Percentiles rank a stretch among this genome's conserved stretches.
phyloP scores from a whole-genome alignment of 2,113 vertebrate species.

The Oryzias woworae region DNA sequence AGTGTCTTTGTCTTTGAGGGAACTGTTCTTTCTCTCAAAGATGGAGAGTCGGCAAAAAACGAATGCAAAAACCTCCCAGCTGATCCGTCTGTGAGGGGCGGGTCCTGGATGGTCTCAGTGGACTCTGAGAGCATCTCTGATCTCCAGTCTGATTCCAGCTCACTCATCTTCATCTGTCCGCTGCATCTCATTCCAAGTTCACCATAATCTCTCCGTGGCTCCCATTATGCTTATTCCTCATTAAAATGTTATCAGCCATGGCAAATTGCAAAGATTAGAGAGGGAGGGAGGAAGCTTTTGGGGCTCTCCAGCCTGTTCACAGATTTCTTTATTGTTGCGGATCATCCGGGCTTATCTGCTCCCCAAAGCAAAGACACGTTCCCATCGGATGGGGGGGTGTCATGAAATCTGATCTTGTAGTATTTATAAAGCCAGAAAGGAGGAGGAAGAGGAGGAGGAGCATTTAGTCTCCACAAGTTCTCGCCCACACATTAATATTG shows the following conservation, averaged over 20 bases:
- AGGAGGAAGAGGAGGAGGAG: slow-evolving; percentile 29
- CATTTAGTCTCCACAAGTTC: slow-evolving; percentile 41
- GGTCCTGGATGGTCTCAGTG: slow-evolving; percentile 5
- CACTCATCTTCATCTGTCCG: slow-evolving; percentile 38
- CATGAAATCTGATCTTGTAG: slow-evolving; percentile 61
- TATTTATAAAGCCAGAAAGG: slow-evolving; percentile 28
- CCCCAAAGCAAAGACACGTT: slow-evolving; percentile 55
- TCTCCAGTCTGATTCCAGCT: slow-evolving; percentile 33
- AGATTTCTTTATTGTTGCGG: slow-evolving; percentile 71
- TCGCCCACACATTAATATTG: slow-evolving; percentile 59
- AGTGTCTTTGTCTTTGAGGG: background rate
- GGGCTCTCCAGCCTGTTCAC: slow-evolving; percentile 60
- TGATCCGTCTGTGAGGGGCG: slow-evolving; percentile 2
- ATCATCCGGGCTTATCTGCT: slow-evolving; percentile 73
- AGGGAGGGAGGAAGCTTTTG: slow-evolving; percentile 33
- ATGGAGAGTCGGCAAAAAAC: slow-evolving; percentile 1
- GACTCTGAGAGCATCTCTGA: slow-evolving; percentile 1
- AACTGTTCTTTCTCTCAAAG: background rate
- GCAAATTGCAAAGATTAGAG: slow-evolving; percentile 78
- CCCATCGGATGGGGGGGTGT: slow-evolving; percentile 63
- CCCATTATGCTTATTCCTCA: slow-evolving; percentile 76
- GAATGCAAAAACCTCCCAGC: background rate
- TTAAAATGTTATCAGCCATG: slow-evolving; percentile 75
- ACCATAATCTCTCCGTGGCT: slow-evolving; percentile 63
- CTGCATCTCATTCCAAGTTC: slow-evolving; percentile 54